Evolutionary conservation across 2,113 vertebrate species (phyloP), one percentile per base, ranked within the genome.

Genomic region (Carettochelys insculpta): DNA sequence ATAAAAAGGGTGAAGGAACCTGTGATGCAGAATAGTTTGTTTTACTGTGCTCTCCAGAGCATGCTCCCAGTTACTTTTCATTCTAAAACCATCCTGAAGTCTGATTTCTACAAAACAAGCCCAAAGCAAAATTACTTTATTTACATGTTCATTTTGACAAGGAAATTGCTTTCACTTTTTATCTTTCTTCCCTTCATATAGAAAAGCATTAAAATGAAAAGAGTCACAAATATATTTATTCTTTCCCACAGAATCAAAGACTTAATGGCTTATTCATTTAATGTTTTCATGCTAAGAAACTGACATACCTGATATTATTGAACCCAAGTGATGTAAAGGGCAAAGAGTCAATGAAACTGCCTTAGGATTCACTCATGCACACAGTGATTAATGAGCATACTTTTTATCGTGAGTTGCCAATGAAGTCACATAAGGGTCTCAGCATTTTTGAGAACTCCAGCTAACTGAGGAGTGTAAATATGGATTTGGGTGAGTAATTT

Each of bases 171-270:
- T 61, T 61, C 81, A 89, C 41, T 86, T 86, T 78, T 84, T 27
- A 45, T 89, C 86, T 41, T 38, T 45, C n/a, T 68, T 68, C 87
- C 61, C 54, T 45, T 85, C 48, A 29, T 31, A 19, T 61, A 61
- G 31, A 34, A 80, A 51, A 88, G 48, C 11, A 77, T 24, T 65
- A 2, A 16, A 80, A 25, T 80, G 48, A 91, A 82, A 94, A 91
- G 75, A 71, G 25, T 56, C 83, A 94, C 11, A 34, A 86, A 56
- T 84, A 77, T 90, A 92, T 93, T 58, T 85, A 76, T 79, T 86
- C 77, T 73, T 91, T 90, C 68, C 81, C 31, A 86, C 27, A 41
- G 52, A 92, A 50, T 5, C 27, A 24, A 86, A 77, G 38, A 45
- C 88, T 91, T 17, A 68, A 53, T 87, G 89, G 50, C 43, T 94